phyloP scores from a whole-genome alignment of 2,797 vertebrate genomes.

The Lepilemur septentrionalis region DNA sequence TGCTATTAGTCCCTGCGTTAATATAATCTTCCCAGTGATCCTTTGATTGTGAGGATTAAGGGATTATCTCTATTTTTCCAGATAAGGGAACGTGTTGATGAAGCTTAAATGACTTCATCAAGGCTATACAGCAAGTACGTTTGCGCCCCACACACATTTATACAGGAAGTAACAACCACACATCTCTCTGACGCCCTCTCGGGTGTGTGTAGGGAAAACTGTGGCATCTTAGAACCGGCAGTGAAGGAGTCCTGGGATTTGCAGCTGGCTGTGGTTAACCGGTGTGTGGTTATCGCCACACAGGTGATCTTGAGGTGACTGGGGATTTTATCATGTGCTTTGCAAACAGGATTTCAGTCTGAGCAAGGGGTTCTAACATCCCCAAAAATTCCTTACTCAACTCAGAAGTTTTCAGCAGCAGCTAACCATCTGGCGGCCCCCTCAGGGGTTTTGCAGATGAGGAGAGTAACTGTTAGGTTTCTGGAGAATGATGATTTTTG shows the following conservation, averaged over 20 bases:
- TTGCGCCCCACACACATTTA: background rate
- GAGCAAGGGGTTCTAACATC: slow-evolving; percentile 56
- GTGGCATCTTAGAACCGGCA: background rate
- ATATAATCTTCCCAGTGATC: slow-evolving; percentile 53
- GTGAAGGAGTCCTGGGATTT: background rate
- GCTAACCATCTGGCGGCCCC: slow-evolving; percentile 66
- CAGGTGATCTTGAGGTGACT: slow-evolving; percentile 52
- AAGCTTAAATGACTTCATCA: slow-evolving; percentile 57
- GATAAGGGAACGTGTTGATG: slow-evolving; percentile 28
- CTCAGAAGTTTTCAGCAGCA: slow-evolving; percentile 64
- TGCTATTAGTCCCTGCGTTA: slow-evolving; percentile 19
- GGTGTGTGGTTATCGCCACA: background rate
- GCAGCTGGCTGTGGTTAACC: background rate
- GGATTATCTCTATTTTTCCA: slow-evolving; percentile 58
- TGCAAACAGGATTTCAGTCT: slow-evolving; percentile 68
- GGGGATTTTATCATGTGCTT: slow-evolving; percentile 62
- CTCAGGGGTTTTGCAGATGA: slow-evolving; percentile 18
- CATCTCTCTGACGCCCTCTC: slow-evolving; percentile 21
- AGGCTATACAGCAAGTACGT: slow-evolving; percentile 11
- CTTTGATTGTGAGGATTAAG: slow-evolving; percentile 63
- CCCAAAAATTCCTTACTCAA: slow-evolving; percentile 68
- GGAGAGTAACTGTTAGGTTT: background rate
- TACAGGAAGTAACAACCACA: background rate
- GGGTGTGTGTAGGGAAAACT: background rate
- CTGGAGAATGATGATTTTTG: slow-evolving; percentile 16